A percentile compares a stretch with the other conserved stretches of the same genome.
Conservation (phyloP, 2,113 vertebrate species). For the Aleadryas rufinucha region DNA sequence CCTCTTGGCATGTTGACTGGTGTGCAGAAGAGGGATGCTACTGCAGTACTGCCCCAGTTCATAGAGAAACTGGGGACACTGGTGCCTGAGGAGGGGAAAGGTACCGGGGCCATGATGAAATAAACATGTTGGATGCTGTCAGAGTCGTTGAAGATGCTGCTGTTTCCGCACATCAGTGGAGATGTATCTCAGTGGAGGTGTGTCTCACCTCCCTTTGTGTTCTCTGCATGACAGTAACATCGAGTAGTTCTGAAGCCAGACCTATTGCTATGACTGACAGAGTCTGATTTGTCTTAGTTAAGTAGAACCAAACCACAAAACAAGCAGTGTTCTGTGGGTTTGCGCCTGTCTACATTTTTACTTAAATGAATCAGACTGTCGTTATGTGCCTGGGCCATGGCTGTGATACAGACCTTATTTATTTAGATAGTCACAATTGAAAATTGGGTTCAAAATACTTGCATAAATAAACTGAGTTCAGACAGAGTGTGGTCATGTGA, state of each 20-base stretch:
- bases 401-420: background rate
- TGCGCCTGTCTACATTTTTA: background rate
- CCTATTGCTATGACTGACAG: background rate
- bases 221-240: background rate
- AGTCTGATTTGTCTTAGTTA: background rate
- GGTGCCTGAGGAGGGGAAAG: background rate
- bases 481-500: background rate
- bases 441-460: background rate
- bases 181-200: background rate
- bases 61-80: background rate
- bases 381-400: background rate
- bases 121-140: background rate
- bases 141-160: background rate
- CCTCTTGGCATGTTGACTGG: background rate
- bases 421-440: background rate
- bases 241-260: background rate
- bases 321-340: background rate
- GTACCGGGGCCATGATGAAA: accelerated
- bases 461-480: background rate
- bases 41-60: background rate
- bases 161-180: background rate
- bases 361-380: background rate
- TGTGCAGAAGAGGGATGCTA: background rate
- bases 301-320: background rate
- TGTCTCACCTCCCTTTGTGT: accelerated